Base-by-base conservation (phyloP, 1,140 invertebrate genomes). In the Drosophila bocki region DNA sequence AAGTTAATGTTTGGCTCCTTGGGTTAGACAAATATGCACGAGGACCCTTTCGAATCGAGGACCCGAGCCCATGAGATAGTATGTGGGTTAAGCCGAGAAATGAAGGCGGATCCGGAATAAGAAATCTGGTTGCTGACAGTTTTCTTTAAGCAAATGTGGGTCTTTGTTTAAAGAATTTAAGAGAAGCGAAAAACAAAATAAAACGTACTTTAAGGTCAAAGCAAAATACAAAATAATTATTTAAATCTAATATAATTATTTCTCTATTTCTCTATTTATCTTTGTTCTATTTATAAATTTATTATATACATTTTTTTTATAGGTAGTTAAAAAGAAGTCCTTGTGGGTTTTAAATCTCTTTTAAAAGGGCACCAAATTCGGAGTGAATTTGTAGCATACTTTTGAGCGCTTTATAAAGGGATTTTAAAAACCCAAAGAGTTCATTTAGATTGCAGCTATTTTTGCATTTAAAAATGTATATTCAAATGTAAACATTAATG, bases 11-110 rank as follows among this genome's bases (percentile, higher is more conserved):
- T 70, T 70, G 39, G 50, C 35, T 71, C 45, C 48, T 67, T 47
- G 19, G 65, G 68, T n/a, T 71, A 70, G 65, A 32, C 35, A 71
- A 71, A 71, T 71, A 71, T 51, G 54, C 41, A 41, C 65, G 7
- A 58, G 50, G 26, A 63, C 60, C 53, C 35, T 33, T 33, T 44
- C 47, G 32, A 35, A 68, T 44, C 17, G 47, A 37, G 47, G 35
- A n/a, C 9, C 17, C 17, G 9, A n/a, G 19, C 26, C 51, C 53
- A 8, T 29, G 26, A 15, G 32, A 19, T 37, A 7, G 22, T 29
- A 74, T 72, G 67, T 72, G 67, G 67, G 67, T 37, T 72, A 72
- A 72, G 67, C 54, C 70, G 53, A 50, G 22, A 33, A 67, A 45
- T 61, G 56, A 29, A 29, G 42, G 32, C 33, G 57, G 35, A 37